A percentile compares a stretch with the other conserved stretches of the same genome.
Conservation (phyloP, 2,888 invertebrate species). For the Teleiodes luculella region DNA sequence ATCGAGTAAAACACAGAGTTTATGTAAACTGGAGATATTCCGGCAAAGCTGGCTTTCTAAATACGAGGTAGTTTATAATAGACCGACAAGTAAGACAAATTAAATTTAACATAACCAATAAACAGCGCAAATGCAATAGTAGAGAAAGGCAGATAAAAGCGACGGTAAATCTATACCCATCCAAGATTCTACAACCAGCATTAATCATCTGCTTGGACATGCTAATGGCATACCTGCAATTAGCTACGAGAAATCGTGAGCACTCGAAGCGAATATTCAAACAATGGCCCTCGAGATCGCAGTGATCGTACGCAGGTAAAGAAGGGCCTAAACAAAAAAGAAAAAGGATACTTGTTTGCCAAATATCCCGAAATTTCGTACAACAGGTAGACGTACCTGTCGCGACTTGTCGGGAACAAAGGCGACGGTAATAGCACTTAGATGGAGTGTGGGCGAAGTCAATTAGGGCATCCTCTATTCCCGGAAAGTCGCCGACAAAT, state of each 20-base stretch:
- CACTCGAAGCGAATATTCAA: constrained; percentile 41
- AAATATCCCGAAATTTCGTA: constrained; percentile 33
- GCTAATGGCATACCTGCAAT: constrained; percentile 55
- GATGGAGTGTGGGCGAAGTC: constrained; percentile 75
- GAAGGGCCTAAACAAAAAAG: constrained; percentile 27
- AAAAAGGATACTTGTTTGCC: constrained; percentile 50
- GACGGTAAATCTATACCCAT: constrained; percentile 20
- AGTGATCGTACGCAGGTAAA: constrained; percentile 54
- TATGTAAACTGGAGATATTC: constrained; percentile 46
- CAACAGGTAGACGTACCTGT: constrained; percentile 69
- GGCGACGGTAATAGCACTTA: constrained; percentile 66
- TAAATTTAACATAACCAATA: neutral
- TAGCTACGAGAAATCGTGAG: constrained; percentile 37
- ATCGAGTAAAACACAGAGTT: constrained; percentile 41
- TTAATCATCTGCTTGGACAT: constrained; percentile 55
- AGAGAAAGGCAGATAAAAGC: constrained; percentile 9
- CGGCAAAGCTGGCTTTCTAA: constrained; percentile 34
- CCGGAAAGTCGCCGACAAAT: constrained; percentile 75
- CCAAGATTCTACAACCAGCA: constrained; percentile 40
- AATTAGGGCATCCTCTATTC: constrained; percentile 77
- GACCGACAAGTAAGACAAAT: neutral
- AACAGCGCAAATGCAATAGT: neutral
- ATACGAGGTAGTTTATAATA: neutral
- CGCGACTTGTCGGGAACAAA: constrained; percentile 62
- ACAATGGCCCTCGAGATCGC: constrained; percentile 41